Base-by-base conservation (phyloP, 2,888 invertebrate genomes). In the Parascotia fuliginaria region DNA sequence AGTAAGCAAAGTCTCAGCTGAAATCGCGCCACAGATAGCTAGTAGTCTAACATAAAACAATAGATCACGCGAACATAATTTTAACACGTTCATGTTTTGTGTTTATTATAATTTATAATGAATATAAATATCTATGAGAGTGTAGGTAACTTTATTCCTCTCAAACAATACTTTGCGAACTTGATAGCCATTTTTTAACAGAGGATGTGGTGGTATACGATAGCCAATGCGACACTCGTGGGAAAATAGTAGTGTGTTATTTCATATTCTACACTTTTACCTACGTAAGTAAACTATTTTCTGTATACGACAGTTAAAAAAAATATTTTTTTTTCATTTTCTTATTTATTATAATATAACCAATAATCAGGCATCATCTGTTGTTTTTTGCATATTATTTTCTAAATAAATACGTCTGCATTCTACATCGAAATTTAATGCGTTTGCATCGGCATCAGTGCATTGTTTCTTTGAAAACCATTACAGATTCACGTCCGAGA, bases 401-500 rank as follows among this genome's bases (percentile, higher is more conserved):
- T 3, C 7, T 1, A 11, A 15, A 12, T 19, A 19, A 29, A 29
- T 11, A 9, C 15, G 15, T 11, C n/a, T 39, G 41, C 32, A 53
- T 38, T 56, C 51, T 48, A 39, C 43, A 63, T 63, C 45, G 43
- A 5, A 40, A 43, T 32, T 49, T 55, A 50, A 67, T 62, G 48
- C 44, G 59, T 51, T 53, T 32, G 31, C 42, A 15, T 38, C 52
- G 29, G 33, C 48, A 48, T 39, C 0, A 7, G 16, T 42, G 41
- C 37, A 65, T 52, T 60, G 55, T 63, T 56, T 55, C 41, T 55
- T 39, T 28, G 51, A 28, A 58, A 42, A 47, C 12, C 48, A 57
- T 60, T 47, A 54, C 29, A 51, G 53, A 58, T 56, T 48, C 54
- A 59, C 56, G 59, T 49, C 45, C 45, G 53, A 46, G 19, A 53